phyloP scores from a whole-genome alignment of 2,113 vertebrate species.

The Setophaga coronata region DNA sequence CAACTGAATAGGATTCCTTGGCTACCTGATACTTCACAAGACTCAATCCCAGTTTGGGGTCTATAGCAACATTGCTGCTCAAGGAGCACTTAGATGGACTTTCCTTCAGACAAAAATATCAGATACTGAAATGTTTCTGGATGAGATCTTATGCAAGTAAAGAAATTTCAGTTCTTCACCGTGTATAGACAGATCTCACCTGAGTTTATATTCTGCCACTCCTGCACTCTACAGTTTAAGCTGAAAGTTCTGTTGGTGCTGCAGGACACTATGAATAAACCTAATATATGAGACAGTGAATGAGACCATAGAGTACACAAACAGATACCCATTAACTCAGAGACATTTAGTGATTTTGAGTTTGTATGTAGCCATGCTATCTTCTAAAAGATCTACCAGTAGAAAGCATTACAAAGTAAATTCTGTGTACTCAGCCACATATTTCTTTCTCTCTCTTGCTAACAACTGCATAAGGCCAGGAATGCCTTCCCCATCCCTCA shows the following conservation, averaged over 20 bases:
- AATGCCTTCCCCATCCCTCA: not conserved
- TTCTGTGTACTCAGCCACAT: not conserved
- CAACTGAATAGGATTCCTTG: not conserved
- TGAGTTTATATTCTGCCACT: not conserved
- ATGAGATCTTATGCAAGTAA: not conserved
- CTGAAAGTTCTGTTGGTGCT: not conserved
- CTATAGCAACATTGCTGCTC: not conserved
- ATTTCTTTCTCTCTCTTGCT: not conserved
- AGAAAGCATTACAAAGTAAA: not conserved
- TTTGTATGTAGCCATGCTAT: not conserved
- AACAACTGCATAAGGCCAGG: not conserved
- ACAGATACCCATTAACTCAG: not conserved
- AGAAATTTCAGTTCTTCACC: not conserved
- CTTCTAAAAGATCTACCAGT: not conserved
- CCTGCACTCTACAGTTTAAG: not conserved
- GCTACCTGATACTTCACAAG: not conserved
- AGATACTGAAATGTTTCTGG: not conserved
- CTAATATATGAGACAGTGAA: not conserved
- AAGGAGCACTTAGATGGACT: not conserved
- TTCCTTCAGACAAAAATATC: not conserved
- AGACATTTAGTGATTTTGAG: not conserved
- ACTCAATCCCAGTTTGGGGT: not conserved
- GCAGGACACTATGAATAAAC: not conserved
- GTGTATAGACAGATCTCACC: not conserved
- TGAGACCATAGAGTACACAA: not conserved